A percentile compares a stretch with the other conserved stretches of the same genome.
phyloP scores from a whole-genome alignment of 2,113 vertebrate species.

The Limnothrissa miodon region DNA sequence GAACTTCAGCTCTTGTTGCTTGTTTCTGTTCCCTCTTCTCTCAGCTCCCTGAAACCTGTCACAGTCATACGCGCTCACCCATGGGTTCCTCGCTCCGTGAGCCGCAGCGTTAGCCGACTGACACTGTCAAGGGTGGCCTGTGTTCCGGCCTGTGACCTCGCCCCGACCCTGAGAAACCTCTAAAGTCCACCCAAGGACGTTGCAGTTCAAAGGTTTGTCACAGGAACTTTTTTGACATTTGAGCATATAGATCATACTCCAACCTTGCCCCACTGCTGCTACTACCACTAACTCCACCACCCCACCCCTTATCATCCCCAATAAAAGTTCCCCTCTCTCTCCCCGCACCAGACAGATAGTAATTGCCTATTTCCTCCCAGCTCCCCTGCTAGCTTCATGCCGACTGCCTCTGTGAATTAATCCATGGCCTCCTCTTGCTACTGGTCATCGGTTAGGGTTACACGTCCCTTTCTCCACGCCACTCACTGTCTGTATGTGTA shows the following conservation, averaged over 20 bases:
- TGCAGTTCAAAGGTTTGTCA: neutral
- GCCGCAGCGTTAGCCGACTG: neutral
- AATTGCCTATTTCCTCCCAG: conserved; percentile 20
- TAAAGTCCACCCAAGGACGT: neutral
- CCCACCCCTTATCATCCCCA: conserved; percentile 23
- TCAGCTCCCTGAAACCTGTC: neutral
- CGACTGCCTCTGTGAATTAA: neutral
- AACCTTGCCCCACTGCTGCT: neutral
- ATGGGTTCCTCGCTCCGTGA: conserved; percentile 26
- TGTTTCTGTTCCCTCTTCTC: neutral
- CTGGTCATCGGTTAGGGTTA: conserved; percentile 16
- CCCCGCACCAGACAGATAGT: conserved; percentile 21
- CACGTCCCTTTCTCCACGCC: neutral
- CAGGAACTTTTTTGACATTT: neutral
- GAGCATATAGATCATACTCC: neutral
- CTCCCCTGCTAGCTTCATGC: neutral
- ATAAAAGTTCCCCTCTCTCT: conserved; percentile 29
- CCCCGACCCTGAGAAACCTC: conserved; percentile 17
- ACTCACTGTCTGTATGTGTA: too few relatives aligned
- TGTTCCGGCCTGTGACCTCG: neutral
- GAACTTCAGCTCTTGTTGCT: neutral
- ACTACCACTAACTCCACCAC: neutral
- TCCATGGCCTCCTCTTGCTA: conserved; percentile 13
- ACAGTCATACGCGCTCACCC: neutral
- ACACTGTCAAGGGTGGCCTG: neutral